Evolutionary conservation across 2,797 vertebrate genomes (phyloP), one percentile per base, ranked within the genome.

Genomic region (Steatocranus sp.): DNA sequence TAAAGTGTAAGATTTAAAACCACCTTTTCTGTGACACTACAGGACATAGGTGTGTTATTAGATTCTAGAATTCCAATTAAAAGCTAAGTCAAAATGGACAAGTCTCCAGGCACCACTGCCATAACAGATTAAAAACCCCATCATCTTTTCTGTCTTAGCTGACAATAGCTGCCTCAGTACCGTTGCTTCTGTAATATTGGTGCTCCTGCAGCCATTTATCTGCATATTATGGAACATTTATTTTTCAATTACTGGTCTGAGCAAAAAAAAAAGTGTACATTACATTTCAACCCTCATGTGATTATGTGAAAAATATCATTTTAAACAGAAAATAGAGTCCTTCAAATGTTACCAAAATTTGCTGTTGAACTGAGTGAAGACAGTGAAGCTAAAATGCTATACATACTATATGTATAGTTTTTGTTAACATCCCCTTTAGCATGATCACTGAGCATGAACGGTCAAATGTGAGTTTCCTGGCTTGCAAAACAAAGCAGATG

Each of bases 401-500:
- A 27, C n/a, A 12, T 53, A 14, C 61, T 36, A n/a, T 0, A 18
- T 58, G 17, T 23, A 32, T 49, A n/a, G 7, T 0, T 43, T 56
- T 68, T 68, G 9, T 75, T 14, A 30, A 78, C 4, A 6, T 50
- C 54, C 9, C 76, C 27, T 32, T 58, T 0, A 53, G 43, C 41
- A 51, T 34, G 6, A 7, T 27, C 79, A 48, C 25, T 84, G 50
- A 53, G 54, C 38, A 41, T 76, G 78, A 48, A 80, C 12, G 63
- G 23, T 73, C 4, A 36, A 17, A 84, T 9, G 20, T 7, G 25
- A 77, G 23, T 30, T 66, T 58, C 32, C 41, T 32, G 20, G 41
- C 46, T 82, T 54, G 32, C 25, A 56, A 66, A 4, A 76, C 23
- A 75, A 46, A 80, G 74, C 78, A 76, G 75, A 84, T 53, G 61